Evolutionary conservation across 2,888 invertebrate species (phyloP).

Genomic region (Epistrophella euchroma): DNA sequence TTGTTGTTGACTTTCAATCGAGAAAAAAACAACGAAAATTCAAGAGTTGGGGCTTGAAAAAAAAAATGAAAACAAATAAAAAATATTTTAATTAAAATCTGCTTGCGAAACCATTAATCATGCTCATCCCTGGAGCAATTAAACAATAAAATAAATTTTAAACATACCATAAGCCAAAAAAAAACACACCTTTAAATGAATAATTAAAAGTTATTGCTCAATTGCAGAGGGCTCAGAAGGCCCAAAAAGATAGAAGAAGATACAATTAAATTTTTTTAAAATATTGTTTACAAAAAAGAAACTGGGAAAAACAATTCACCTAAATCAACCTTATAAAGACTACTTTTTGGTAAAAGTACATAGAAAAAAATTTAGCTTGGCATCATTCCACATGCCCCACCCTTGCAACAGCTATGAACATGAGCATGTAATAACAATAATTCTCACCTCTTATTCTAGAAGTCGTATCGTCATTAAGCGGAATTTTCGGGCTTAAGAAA

Average conservation of each 20-base stretch:
- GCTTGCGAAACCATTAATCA: constrained; percentile 63
- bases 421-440: constrained; percentile 71
- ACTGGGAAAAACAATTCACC: constrained; percentile 61
- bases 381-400: constrained; percentile 19
- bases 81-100: constrained; percentile 70
- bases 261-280: constrained; percentile 60
- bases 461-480: constrained; percentile 63
- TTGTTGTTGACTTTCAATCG: constrained; percentile 57
- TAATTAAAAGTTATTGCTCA: constrained; percentile 70
- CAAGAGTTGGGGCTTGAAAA: neutral
- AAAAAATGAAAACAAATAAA: constrained; percentile 6
- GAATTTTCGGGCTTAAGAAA: constrained; percentile 19
- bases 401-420: neutral
- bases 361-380: neutral
- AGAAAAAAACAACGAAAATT: constrained; percentile 31
- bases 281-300: neutral
- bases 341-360: constrained; percentile 1
- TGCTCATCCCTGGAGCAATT: constrained; percentile 69
- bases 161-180: neutral
- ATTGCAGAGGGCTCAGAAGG: constrained; percentile 8
- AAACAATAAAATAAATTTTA: constrained; percentile 68
- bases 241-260: constrained; percentile 24
- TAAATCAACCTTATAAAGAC: constrained; percentile 69
- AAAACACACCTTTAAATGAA: constrained; percentile 50
- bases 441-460: constrained; percentile 68